Conservation (phyloP, 1,140 invertebrate species). For the Kradibia gibbosae region DNA sequence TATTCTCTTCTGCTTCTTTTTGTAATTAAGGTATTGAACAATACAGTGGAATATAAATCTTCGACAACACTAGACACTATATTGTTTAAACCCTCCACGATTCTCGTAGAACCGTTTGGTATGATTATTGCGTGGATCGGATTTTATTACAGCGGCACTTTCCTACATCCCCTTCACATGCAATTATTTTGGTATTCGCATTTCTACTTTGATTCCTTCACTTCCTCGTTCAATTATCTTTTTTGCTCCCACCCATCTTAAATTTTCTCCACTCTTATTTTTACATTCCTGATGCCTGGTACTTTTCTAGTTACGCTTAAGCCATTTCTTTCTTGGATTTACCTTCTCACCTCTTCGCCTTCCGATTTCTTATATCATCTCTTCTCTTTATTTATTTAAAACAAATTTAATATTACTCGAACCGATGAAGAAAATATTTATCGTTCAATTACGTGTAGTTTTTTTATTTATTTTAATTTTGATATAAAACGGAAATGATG, state of each 20-base stretch:
- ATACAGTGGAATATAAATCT: not conserved
- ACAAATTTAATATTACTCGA: constrained; percentile 15
- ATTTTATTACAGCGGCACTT: constrained; percentile 13
- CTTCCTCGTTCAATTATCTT: constrained; percentile 42
- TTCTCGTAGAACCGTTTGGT: not conserved
- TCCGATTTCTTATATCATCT: not conserved
- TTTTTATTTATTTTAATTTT: not conserved
- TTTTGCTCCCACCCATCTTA: not conserved
- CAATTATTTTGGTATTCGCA: constrained; percentile 46
- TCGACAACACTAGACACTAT: not conserved
- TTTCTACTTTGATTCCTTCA: constrained; percentile 20
- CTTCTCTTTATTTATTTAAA: constrained; percentile 29
- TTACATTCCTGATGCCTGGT: constrained; percentile 6
- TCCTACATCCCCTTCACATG: constrained; percentile 5
- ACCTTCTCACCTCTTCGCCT: not conserved
- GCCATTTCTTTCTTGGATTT: constrained; percentile 23
- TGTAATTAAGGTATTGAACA: not conserved
- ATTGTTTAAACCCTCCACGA: not conserved
- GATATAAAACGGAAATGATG: not conserved
- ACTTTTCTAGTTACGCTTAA: not conserved
- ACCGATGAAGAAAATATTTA: constrained; percentile 4
- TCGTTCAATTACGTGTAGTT: not conserved
- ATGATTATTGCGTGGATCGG: not conserved
- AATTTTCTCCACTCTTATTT: constrained; percentile 5
- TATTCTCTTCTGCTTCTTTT: not conserved